A percentile compares a stretch with the other conserved stretches of the same genome.
These are phyloP conservation scores for Ostrea edulis DNA, from an alignment of 1,140 invertebrate genomes.

Conservation along the genomic window DNA sequence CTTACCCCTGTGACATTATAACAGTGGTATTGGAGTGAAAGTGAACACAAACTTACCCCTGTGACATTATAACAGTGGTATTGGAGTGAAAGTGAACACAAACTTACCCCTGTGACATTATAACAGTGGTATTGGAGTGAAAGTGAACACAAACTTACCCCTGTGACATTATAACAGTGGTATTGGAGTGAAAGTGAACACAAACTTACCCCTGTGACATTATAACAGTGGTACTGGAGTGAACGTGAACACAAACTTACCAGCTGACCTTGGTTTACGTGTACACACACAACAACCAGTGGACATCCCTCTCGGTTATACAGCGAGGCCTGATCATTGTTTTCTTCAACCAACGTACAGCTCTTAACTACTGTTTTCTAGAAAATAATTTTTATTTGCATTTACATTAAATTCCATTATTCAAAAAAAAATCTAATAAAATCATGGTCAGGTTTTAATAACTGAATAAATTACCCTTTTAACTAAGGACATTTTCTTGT, in stretches of 20 bases:
- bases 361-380: conserved; percentile 72
- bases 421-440: too few species aligned
- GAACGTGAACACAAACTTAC: conserved; percentile 52
- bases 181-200: not conserved
- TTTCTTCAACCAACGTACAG: conserved; percentile 61
- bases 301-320: conserved; percentile 67
- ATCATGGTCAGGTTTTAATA: too few species aligned
- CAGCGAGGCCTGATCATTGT: conserved; percentile 56
- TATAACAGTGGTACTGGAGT: not conserved
- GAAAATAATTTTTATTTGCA: too few species aligned
- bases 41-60: conserved; percentile 56
- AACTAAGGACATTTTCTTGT: conserved; percentile 21
- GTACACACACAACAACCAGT: conserved; percentile 74
- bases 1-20: conserved; percentile 55
- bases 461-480: conserved; percentile 16
- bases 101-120: conserved; percentile 56
- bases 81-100: not conserved
- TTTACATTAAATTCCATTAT: too few species aligned
- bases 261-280: conserved; percentile 67
- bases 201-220: conserved; percentile 42
- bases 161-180: too few species aligned
- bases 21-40: not conserved
- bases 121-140: not conserved
- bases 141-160: conserved; percentile 56
- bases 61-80: too few species aligned